Conservation (phyloP, 2,113 vertebrate species). For the Euleptes europaea region DNA sequence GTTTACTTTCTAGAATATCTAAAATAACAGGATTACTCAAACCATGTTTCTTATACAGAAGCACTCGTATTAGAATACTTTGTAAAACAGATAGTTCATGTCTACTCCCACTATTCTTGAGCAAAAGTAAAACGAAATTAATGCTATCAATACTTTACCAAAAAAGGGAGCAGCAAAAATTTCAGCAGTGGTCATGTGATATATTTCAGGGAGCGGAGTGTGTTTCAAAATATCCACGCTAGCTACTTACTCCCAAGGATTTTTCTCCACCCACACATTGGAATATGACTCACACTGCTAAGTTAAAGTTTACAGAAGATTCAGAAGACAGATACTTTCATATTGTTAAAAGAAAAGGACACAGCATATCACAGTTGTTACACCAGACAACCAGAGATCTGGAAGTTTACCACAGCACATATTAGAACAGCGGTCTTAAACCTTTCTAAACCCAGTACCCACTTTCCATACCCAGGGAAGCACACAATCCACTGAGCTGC, state of each 20-base stretch:
- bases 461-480: too few relatives aligned
- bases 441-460: too few relatives aligned
- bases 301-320: slow-evolving; percentile 20
- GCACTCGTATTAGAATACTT: not conserved
- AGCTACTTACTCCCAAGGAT: slow-evolving; percentile 47
- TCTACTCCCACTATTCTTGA: not conserved
- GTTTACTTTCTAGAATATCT: not conserved
- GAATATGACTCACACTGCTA: slow-evolving; percentile 55
- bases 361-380: not conserved
- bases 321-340: not conserved
- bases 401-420: not conserved
- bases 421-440: not conserved
- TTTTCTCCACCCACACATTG: slow-evolving; percentile 46
- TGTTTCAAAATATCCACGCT: slow-evolving; percentile 44
- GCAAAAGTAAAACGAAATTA: not conserved
- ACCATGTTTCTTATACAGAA: not conserved
- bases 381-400: not conserved
- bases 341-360: not conserved
- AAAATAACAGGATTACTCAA: not conserved
- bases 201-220: slow-evolving; percentile 58
- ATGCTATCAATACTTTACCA: slow-evolving; percentile 45
- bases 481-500: too few relatives aligned
- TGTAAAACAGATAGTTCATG: rapidly evolving
- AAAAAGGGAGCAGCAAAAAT: slow-evolving; percentile 52
- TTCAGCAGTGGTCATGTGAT: slow-evolving; percentile 55